Evolutionary conservation across 1,140 invertebrate genomes (phyloP), one percentile per base, ranked within the genome.

Genomic region (Coenobita brevimanus): DNA sequence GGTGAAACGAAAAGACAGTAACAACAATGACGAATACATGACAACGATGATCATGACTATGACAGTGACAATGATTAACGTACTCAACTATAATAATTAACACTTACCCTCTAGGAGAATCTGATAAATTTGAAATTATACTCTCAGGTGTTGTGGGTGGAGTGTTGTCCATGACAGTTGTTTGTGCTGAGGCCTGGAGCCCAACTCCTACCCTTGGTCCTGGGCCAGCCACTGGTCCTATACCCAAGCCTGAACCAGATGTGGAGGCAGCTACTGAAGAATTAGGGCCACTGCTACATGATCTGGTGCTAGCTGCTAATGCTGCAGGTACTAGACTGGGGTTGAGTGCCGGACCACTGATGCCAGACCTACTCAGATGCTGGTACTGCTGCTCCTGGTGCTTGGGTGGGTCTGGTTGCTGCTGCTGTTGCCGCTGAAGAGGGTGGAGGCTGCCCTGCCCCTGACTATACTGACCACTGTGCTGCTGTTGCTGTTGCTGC

Each of bases 121-220:
- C 84, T 71, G 84, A 87, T 54, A 87, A 38, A 30, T 87, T 87
- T 21, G 84, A 87, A 41, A 87, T 87, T 27, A 87, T 87, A 17
- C 84, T 87, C 60, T 87, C 84, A 17, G 84, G 84, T 0, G 84
- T 87, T 6, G 84, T 87, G 8, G 84, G 84, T 3, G 84, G 84
- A 2, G 84, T 87, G 46, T 87, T 87, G 84, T 87, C 84, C 67
- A 87, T 80, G 46, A 85, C 71, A 1, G 84, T 81, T 17, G 62
- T 80, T 57, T 87, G 84, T 27, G 81, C 24, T 21, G 81, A 73
- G 27, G 64, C 36, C 13, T 50, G 64, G 24, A 41, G 60, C 27
- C 78, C 38, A 3, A 60, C 78, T 17, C 73, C 84, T 41, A 41
- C 54, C 24, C 41, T 27, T n/a, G 84, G 38, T 38, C 54, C 62